phyloP scores from a whole-genome alignment of 2,797 vertebrate genomes.

The Ataeniobius toweri region DNA sequence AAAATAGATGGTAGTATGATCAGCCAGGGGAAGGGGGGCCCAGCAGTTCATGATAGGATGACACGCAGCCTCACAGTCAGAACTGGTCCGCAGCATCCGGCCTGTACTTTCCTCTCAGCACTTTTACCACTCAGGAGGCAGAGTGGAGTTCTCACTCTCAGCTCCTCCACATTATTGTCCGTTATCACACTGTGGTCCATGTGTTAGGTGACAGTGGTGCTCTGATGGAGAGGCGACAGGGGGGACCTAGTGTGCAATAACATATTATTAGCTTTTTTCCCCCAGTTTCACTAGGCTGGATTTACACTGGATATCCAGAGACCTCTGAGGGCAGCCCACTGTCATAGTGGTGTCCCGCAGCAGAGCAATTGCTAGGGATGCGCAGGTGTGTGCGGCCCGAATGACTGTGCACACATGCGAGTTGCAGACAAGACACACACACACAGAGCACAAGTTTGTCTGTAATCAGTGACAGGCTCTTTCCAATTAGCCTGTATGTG shows the following conservation, averaged over 20 bases:
- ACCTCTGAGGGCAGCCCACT: constrained; percentile 80
- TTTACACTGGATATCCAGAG: constrained; percentile 85
- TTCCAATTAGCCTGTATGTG: constrained; percentile 61
- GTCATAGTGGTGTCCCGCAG: constrained; percentile 73
- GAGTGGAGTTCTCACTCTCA: constrained; percentile 79
- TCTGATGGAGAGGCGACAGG: constrained; percentile 82
- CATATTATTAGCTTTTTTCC: constrained; percentile 86
- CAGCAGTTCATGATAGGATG: constrained; percentile 48
- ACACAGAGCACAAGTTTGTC: constrained; percentile 26
- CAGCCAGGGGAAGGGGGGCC: constrained; percentile 28
- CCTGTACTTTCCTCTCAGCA: constrained; percentile 61
- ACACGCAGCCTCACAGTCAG: constrained; percentile 50
- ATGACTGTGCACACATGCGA: constrained; percentile 7
- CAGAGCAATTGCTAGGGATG: constrained; percentile 63
- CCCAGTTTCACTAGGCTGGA: constrained; percentile 81
- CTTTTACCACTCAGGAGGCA: constrained; percentile 77
- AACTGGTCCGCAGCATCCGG: constrained; percentile 56
- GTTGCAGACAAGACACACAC: constrained; percentile 16
- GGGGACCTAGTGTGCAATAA: constrained; percentile 83
- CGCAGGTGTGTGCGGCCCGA: constrained; percentile 43
- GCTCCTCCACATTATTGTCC: constrained; percentile 83
- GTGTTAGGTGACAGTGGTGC: constrained; percentile 80
- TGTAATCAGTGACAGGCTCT: constrained; percentile 65
- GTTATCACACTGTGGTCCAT: constrained; percentile 80
- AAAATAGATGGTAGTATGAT: constrained; percentile 45